These are phyloP conservation scores for Hermaeophaga mercurialis DNA, from an alignment of 2,888 invertebrate species.

Conservation along the genomic window DNA sequence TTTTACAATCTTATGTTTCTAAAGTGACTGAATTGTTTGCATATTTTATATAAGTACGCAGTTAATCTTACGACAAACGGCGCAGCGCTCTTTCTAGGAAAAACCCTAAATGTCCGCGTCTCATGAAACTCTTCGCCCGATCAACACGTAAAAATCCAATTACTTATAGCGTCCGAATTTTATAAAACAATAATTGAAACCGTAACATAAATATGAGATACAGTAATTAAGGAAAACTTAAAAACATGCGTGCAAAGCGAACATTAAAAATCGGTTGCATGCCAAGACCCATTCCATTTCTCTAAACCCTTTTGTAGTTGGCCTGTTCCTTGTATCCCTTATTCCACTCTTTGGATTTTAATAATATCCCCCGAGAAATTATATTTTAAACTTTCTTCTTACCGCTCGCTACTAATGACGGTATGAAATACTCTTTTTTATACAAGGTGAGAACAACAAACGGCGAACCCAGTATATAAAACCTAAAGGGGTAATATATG, in stretches of 20 bases:
- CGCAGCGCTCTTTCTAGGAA: background rate
- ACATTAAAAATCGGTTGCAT: conserved; percentile 54
- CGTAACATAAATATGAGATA: conserved; percentile 47
- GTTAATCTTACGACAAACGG: background rate
- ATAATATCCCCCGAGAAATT: conserved; percentile 35
- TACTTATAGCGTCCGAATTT: conserved; percentile 46
- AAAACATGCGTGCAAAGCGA: conserved; percentile 55
- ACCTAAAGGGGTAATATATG: no score
- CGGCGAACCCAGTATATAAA: no score
- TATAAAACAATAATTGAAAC: conserved; percentile 46
- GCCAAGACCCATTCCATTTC: conserved; percentile 42
- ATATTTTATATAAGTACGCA: background rate
- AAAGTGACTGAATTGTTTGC: background rate
- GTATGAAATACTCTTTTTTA: conserved; percentile 5
- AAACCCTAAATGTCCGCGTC: conserved; percentile 14
- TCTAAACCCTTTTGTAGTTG: conserved; percentile 42
- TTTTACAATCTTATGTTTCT: no score
- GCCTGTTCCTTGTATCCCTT: conserved; percentile 35
- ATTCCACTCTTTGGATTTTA: conserved; percentile 33
- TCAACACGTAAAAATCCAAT: conserved; percentile 45
- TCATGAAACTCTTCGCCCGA: conserved; percentile 23
- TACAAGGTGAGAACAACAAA: no score
- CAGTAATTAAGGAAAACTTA: conserved; percentile 48
- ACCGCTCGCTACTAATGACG: conserved; percentile 20
- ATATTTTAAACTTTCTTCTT: conserved; percentile 27